Evolutionary conservation across 2,888 invertebrate species (phyloP).

Genomic region (Phalera bucephala): DNA sequence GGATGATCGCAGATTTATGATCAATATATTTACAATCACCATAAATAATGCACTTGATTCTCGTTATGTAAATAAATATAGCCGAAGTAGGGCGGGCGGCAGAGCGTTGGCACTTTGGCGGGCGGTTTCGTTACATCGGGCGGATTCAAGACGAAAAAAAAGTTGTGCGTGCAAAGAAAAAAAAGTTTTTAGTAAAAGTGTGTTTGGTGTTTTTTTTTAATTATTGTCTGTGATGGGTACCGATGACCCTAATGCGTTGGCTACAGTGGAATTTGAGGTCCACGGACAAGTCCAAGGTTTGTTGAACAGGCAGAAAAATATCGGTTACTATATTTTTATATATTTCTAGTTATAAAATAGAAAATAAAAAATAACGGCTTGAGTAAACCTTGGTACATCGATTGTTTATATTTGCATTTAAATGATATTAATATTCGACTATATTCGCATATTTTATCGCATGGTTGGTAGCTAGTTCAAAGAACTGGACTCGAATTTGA

Average conservation of each 20-base stretch:
- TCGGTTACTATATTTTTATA: too few relatives aligned
- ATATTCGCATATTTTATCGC: too few relatives aligned
- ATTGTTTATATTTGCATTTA: too few relatives aligned
- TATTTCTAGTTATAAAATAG: too few relatives aligned
- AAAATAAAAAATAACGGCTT: too few relatives aligned
- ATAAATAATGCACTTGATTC: slow-evolving; percentile 30
- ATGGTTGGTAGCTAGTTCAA: too few relatives aligned
- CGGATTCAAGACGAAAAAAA: slow-evolving; percentile 11
- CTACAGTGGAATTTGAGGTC: slow-evolving; percentile 95
- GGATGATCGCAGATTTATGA: too few relatives aligned
- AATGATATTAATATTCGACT: too few relatives aligned
- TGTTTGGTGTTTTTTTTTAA: slow-evolving; percentile 2
- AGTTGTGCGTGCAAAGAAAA: neutral
- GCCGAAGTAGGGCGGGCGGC: slow-evolving; percentile 41
- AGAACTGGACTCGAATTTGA: too few relatives aligned
- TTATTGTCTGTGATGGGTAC: slow-evolving; percentile 72
- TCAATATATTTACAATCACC: slow-evolving; percentile 13
- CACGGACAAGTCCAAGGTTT: slow-evolving; percentile 95
- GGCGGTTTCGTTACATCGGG: slow-evolving; percentile 38
- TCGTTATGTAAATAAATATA: slow-evolving; percentile 27
- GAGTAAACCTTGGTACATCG: too few relatives aligned
- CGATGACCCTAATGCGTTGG: slow-evolving; percentile 84
- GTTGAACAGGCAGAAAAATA: too few relatives aligned
- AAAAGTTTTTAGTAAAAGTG: slow-evolving; percentile 4
- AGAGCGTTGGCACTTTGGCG: slow-evolving; percentile 56